A percentile compares a stretch with the other conserved stretches of the same genome.
phyloP scores from a whole-genome alignment of 2,888 invertebrate genomes.

The Mylabris sibirica region DNA sequence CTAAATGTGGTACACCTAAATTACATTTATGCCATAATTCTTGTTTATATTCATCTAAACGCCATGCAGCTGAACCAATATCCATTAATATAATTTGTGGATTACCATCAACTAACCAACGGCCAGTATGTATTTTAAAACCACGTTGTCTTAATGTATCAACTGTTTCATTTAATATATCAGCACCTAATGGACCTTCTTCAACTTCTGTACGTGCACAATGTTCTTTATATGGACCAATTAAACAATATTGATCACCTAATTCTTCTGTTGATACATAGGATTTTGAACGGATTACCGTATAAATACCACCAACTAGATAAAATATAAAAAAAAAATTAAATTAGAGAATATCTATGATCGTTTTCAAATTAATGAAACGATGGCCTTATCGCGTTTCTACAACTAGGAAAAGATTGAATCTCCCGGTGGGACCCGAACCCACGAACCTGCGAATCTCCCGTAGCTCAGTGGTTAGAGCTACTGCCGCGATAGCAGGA shows the following conservation, averaged over 20 bases:
- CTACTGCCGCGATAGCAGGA: no score
- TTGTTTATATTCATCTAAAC: slow-evolving; percentile 92
- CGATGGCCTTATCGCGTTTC: no score
- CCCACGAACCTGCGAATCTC: no score
- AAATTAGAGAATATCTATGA: no score
- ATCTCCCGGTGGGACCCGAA: no score
- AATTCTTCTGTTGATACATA: slow-evolving; percentile 96
- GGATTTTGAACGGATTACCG: slow-evolving; percentile 97
- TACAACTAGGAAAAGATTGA: no score
- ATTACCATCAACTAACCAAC: slow-evolving; percentile 99
- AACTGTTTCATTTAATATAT: slow-evolving; percentile 78
- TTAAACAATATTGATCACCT: slow-evolving; percentile 95
- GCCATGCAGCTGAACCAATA: slow-evolving; percentile 95
- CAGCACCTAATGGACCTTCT: slow-evolving; percentile 82
- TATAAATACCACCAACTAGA: slow-evolving; percentile 99
- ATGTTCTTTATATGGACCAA: slow-evolving; percentile 95
- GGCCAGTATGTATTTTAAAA: slow-evolving; percentile 93
- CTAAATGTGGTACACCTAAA: slow-evolving; percentile 93
- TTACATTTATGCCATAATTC: slow-evolving; percentile 90
- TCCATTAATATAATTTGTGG: slow-evolving; percentile 98
- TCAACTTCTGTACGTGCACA: slow-evolving; percentile 96
- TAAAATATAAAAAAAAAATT: neutral
- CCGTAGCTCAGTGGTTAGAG: no score
- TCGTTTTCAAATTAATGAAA: no score
- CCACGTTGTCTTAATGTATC: slow-evolving; percentile 82